Evolutionary conservation across 2,113 vertebrate genomes (phyloP).

Genomic region (Peromyscus californicus): DNA sequence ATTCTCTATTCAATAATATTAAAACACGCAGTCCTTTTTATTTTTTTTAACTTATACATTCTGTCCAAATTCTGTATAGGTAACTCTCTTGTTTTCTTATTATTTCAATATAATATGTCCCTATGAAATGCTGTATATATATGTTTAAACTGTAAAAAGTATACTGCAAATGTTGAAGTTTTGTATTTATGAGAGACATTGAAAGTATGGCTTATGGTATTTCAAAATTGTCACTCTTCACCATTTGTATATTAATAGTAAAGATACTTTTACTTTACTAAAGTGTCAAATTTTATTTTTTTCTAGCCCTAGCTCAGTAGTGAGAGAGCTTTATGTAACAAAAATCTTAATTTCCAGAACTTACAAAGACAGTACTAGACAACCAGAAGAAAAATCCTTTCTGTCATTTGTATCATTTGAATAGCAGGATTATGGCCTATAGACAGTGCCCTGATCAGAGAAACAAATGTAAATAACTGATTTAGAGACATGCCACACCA

Average conservation of each 20-base stretch:
- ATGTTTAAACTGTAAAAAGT: constrained; percentile 90
- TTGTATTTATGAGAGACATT: constrained; percentile 92
- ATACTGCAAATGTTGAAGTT: constrained; percentile 90
- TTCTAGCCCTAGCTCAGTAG: constrained; percentile 78
- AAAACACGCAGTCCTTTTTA: constrained; percentile 80
- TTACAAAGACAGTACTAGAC: not conserved
- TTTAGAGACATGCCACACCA: not conserved
- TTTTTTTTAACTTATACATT: constrained; percentile 79
- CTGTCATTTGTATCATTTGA: not conserved
- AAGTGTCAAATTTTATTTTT: constrained; percentile 86
- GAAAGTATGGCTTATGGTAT: constrained; percentile 90
- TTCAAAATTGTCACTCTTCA: constrained; percentile 90
- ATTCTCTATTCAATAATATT: constrained; percentile 84
- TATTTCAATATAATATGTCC: constrained; percentile 87
- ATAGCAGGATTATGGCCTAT: not conserved
- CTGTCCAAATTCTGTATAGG: constrained; percentile 84
- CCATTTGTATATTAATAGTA: constrained; percentile 93
- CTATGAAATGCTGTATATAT: constrained; percentile 89
- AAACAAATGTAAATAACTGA: not conserved
- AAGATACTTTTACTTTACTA: constrained; percentile 92
- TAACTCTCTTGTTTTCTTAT: constrained; percentile 84
- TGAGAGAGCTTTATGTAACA: constrained; percentile 52
- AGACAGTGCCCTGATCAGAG: not conserved
- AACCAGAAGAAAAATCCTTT: not conserved
- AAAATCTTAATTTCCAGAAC: not conserved